phyloP scores from a whole-genome alignment of 1,140 invertebrate species.

The Wasmannia auropunctata region DNA sequence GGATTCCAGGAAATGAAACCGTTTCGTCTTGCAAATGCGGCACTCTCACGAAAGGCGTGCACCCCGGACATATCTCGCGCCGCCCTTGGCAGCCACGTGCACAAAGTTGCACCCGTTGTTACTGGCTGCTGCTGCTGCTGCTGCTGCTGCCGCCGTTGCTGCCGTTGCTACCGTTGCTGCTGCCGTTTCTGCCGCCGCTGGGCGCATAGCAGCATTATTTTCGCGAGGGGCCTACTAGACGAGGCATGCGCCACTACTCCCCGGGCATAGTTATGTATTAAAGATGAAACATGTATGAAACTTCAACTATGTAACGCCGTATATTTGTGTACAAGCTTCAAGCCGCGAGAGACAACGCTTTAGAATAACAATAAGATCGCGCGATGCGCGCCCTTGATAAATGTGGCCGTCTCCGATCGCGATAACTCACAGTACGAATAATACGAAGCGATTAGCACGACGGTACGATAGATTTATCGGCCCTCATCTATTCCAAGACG shows the following conservation, averaged over 20 bases:
- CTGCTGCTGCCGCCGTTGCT: conserved; percentile 55
- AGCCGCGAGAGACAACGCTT: conserved; percentile 46
- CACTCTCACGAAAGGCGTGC: conserved; percentile 66
- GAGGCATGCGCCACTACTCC: conserved; percentile 24
- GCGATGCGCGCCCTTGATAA: conserved; percentile 24
- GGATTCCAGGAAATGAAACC: conserved; percentile 72
- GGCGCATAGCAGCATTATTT: conserved; percentile 53
- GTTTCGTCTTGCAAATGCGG: conserved; percentile 72
- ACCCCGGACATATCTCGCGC: conserved; percentile 60
- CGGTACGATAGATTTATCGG: conserved; percentile 42
- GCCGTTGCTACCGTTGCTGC: conserved; percentile 40
- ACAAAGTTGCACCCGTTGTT: conserved; percentile 59
- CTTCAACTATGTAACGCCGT: conserved; percentile 51
- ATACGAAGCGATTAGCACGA: conserved; percentile 25
- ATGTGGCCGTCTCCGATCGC: conserved; percentile 30
- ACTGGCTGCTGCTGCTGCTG: conserved; percentile 40
- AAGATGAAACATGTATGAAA: conserved; percentile 61
- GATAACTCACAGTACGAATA: conserved; percentile 39
- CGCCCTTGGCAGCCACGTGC: conserved; percentile 55
- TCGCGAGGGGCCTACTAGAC: conserved; percentile 50
- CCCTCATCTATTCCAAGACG: not conserved
- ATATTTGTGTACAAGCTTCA: conserved; percentile 52
- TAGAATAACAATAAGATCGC: conserved; percentile 55
- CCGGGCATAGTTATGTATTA: conserved; percentile 47
- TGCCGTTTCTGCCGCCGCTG: conserved; percentile 3